phyloP scores from a whole-genome alignment of 2,113 vertebrate genomes.

The Columba janthina region DNA sequence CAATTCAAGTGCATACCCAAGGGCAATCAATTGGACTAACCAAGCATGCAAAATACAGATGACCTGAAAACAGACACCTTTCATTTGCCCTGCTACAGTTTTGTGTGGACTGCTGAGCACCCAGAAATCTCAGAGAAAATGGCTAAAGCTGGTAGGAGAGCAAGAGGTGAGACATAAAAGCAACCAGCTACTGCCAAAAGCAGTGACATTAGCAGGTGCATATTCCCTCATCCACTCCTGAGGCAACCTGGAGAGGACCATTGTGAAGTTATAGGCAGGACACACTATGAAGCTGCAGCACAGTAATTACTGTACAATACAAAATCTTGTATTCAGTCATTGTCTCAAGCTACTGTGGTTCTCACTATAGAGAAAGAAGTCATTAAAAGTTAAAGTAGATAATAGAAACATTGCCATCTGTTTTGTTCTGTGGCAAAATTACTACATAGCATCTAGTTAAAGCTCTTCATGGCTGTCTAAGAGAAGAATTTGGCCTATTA shows the following conservation, averaged over 20 bases:
- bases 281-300: neutral
- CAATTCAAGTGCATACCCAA: neutral
- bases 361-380: neutral
- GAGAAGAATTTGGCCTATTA: neutral
- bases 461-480: neutral
- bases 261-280: neutral
- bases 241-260: neutral
- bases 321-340: neutral
- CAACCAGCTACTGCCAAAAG: neutral
- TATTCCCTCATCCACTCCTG: neutral
- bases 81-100: neutral
- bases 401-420: neutral
- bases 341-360: neutral
- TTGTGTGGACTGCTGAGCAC: neutral
- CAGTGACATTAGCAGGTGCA: neutral
- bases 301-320: neutral
- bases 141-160: neutral
- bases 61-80: neutral
- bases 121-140: neutral
- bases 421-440: neutral
- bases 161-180: conserved; percentile 2
- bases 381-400: neutral
- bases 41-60: neutral
- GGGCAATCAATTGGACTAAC: neutral
- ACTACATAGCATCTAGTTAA: neutral